A percentile compares a stretch with the other conserved stretches of the same genome.
Evolutionary conservation across 2,888 invertebrate genomes (phyloP).

Genomic region (Mythimna albipuncta): DNA sequence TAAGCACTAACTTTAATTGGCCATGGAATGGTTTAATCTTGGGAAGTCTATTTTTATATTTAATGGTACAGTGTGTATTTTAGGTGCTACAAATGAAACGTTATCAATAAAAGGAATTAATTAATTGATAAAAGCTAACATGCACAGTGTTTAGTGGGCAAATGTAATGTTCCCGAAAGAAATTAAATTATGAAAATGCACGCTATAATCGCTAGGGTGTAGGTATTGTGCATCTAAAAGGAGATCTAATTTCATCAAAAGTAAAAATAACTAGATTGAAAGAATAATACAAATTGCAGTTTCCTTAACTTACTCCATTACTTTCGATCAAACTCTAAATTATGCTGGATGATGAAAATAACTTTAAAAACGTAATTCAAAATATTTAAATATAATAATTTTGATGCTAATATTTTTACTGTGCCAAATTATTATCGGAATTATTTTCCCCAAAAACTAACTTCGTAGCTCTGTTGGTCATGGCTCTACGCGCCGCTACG

Average conservation of each 20-base stretch:
- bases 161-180: slow-evolving; percentile 6
- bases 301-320: slow-evolving; percentile 30
- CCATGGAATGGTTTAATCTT: slow-evolving; percentile 8
- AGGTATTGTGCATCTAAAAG: slow-evolving; percentile 32
- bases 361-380: slow-evolving; percentile 1
- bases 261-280: slow-evolving; percentile 8
- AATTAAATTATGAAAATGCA: slow-evolving; percentile 12
- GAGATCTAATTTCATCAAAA: neutral
- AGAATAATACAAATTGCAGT: slow-evolving; percentile 12
- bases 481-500: slow-evolving; percentile 19
- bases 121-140: slow-evolving; percentile 40
- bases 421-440: neutral
- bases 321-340: slow-evolving; percentile 15
- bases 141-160: slow-evolving; percentile 46
- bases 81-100: slow-evolving; percentile 18
- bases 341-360: slow-evolving; percentile 12
- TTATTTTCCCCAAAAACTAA: neutral
- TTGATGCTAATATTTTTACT: neutral
- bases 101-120: slow-evolving; percentile 9
- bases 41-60: slow-evolving; percentile 7
- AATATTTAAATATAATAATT: neutral
- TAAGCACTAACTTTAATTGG: slow-evolving; percentile 15
- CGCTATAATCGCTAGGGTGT: slow-evolving; percentile 22
- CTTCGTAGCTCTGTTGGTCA: slow-evolving; percentile 16
- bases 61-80: slow-evolving; percentile 17